These are phyloP conservation scores for Conger conger DNA, from an alignment of 2,113 vertebrate species.

Conservation along the genomic window DNA sequence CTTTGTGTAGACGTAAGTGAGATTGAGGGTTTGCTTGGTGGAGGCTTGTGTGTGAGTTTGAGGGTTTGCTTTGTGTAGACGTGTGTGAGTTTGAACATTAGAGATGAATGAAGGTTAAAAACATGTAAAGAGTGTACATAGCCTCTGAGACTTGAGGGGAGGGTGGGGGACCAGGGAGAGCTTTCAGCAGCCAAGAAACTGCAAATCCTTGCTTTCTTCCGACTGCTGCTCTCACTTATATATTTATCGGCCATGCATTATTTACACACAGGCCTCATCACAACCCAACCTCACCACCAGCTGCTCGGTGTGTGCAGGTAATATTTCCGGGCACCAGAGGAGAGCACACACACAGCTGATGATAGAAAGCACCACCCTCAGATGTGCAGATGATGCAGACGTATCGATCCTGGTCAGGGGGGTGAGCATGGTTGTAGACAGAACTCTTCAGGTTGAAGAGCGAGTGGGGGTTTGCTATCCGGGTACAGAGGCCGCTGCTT, in stretches of 20 bases:
- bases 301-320: neutral
- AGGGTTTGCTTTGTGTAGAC: neutral
- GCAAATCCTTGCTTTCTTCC: neutral
- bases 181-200: neutral
- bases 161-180: neutral
- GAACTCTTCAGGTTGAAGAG: constrained; percentile 32
- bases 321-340: neutral
- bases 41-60: neutral
- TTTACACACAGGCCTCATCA: neutral
- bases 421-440: constrained; percentile 39
- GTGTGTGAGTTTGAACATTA: neutral
- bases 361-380: constrained; percentile 30
- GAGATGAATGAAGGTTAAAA: neutral
- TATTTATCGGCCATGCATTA: neutral
- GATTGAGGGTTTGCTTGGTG: neutral
- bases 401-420: constrained; percentile 35
- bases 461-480: neutral
- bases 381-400: constrained; percentile 39
- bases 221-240: neutral
- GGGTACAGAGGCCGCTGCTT: constrained; percentile 18
- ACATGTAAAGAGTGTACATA: neutral
- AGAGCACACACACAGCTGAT: constrained; percentile 29
- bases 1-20: neutral
- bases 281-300: neutral
- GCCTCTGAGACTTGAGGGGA: neutral